A percentile compares a stretch with the other conserved stretches of the same genome.
These are phyloP conservation scores for Eutrigla gurnardus DNA, from an alignment of 2,797 vertebrate species.

Conservation along the genomic window DNA sequence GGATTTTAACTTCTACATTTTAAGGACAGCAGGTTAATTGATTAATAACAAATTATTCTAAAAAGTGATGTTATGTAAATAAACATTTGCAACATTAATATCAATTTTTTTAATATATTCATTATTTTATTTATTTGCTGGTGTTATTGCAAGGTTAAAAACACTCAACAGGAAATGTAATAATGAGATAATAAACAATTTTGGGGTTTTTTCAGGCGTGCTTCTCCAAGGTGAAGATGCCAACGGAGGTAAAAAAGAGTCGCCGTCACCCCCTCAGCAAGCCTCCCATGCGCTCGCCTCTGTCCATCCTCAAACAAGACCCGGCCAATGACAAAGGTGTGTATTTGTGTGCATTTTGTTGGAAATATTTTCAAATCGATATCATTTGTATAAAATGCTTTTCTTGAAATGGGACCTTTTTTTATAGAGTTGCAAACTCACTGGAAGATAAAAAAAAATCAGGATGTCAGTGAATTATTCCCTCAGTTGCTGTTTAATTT, in stretches of 20 bases:
- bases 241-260: conserved; percentile 95
- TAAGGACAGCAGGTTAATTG: background rate
- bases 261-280: conserved; percentile 94
- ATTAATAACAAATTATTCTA: background rate
- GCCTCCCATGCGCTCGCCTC: conserved; percentile 91
- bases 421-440: background rate
- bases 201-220: conserved; percentile 57
- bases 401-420: background rate
- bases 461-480: background rate
- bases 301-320: conserved; percentile 95
- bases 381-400: background rate
- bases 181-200: background rate
- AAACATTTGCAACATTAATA: background rate
- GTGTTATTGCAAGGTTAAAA: background rate
- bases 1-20: background rate
- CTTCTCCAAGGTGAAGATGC: conserved; percentile 90
- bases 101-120: background rate
- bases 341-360: conserved; percentile 22
- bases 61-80: background rate
- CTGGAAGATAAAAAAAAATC: background rate
- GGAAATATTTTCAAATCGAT: background rate
- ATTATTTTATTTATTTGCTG: background rate
- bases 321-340: conserved; percentile 91
- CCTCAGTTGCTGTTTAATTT: background rate
- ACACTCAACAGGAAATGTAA: background rate